Percentiles rank a stretch among this genome's conserved stretches.
phyloP scores from a whole-genome alignment of 2,113 vertebrate species.

The Mugil cephalus region DNA sequence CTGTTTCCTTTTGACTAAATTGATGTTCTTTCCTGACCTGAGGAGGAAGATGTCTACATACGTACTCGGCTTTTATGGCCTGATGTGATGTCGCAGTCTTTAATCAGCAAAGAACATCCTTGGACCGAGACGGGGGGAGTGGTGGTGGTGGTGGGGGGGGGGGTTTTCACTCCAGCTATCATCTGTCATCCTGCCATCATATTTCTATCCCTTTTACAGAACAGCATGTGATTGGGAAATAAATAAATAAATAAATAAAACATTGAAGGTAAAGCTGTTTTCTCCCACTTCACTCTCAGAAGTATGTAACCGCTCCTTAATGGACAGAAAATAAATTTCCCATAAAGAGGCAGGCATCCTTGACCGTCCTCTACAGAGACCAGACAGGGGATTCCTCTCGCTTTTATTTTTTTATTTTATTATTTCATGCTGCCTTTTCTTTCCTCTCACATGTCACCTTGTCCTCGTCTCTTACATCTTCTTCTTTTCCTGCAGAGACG shows the following conservation, averaged over 20 bases:
- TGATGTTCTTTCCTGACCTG: not conserved
- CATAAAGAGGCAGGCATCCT: slow-evolving; percentile 54
- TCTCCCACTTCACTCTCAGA: slow-evolving; percentile 12
- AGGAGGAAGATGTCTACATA: too few species aligned
- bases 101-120: not conserved
- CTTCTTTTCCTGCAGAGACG: not conserved
- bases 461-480: slow-evolving; percentile 46
- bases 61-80: too few species aligned
- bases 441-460: slow-evolving; percentile 42
- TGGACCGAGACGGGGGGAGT: not conserved
- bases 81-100: not conserved
- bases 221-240: not conserved
- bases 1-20: too few species aligned
- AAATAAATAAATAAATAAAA: not conserved
- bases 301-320: slow-evolving; percentile 20
- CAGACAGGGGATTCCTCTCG: slow-evolving; percentile 31
- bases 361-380: slow-evolving; percentile 43
- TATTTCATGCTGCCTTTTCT: slow-evolving; percentile 16
- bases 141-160: too few species aligned
- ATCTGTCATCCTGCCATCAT: not conserved
- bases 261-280: slow-evolving; percentile 3
- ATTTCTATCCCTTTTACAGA: slow-evolving; percentile 5
- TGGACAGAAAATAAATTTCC: slow-evolving; percentile 14
- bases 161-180: not conserved
- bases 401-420: not conserved